These are phyloP conservation scores for Erpornis zantholeuca DNA, from an alignment of 2,113 vertebrate genomes.

Conservation along the genomic window DNA sequence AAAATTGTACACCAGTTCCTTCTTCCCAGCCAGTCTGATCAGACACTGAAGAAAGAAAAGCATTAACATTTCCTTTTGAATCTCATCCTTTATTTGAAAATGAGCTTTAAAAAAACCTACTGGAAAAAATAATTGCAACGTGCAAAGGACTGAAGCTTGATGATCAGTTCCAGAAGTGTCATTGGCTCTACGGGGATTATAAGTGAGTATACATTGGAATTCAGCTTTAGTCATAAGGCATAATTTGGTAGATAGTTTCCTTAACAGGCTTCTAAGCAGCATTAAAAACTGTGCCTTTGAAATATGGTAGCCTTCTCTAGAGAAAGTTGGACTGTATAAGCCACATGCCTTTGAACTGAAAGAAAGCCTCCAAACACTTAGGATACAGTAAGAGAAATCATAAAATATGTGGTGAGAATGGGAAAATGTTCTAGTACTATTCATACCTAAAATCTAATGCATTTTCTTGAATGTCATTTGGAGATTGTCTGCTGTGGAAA, in stretches of 20 bases:
- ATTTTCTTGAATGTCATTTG: not conserved
- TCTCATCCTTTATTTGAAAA: not conserved
- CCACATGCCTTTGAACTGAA: not conserved
- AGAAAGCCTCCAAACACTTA: not conserved
- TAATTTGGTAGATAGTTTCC: not conserved
- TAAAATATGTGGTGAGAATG: not conserved
- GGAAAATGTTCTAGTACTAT: not conserved
- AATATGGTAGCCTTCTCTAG: not conserved
- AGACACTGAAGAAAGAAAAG: constrained; percentile 1
- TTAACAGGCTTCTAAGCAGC: not conserved
- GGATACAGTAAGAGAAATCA: not conserved
- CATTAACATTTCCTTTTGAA: not conserved
- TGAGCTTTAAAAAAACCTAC: not conserved
- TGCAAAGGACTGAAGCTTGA: not conserved
- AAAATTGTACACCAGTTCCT: not conserved
- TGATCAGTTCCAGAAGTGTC: not conserved
- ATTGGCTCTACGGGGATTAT: not conserved
- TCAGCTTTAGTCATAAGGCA: not conserved
- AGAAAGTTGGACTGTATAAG: not conserved
- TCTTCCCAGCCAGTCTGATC: not conserved
- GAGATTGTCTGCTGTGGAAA: not conserved
- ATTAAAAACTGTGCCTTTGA: not conserved
- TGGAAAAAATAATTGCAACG: not conserved
- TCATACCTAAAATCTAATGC: not conserved
- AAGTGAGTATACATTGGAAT: not conserved